Evolutionary conservation across 1,140 invertebrate genomes (phyloP), one percentile per base, ranked within the genome.

Genomic region (Frieseomelitta varia): DNA sequence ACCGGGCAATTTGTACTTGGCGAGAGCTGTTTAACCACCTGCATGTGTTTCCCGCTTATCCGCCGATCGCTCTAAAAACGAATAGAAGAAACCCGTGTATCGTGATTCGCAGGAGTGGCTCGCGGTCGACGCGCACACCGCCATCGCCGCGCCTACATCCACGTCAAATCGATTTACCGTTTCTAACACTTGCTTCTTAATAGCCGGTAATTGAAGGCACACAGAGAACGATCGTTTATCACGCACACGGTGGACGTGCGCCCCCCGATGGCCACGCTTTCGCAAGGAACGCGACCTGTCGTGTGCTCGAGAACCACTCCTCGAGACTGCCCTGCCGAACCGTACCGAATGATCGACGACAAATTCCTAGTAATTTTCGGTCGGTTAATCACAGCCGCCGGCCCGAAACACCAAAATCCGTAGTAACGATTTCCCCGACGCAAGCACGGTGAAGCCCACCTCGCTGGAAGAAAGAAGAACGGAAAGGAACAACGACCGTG

Each of bases 171-270:
- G 81, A 85, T 83, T 85, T 73, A 58, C 83, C 68, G 69, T 80
- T 84, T 84, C 77, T 84, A 84, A 84, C 83, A 74, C 78, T 84
- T 73, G 78, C 77, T 73, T 80, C 83, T 84, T 84, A 84, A 84
- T 84, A 84, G 83, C 83, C 83, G 83, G 84, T 83, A 83, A 81
- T 83, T 85, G 84, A 76, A 68, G 79, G 67, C 68, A 27, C 80
- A 39, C 15, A n/a, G 47, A 27, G 56, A 85, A 82, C 58, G 47
- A n/a, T 81, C 67, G 55, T 83, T 58, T 77, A 77, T 77, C 84
- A 77, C 73, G 79, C 74, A 83, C n/a, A n/a, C n/a, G n/a, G n/a
- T n/a, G n/a, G n/a, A n/a, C n/a, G n/a, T n/a, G n/a, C n/a, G n/a
- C n/a, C n/a, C n/a, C 74, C n/a, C 72, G 4, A 24, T 58, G n/a